Percentiles rank a stretch among this genome's conserved stretches.
phyloP scores from a whole-genome alignment of 2,888 invertebrate species.

The Polyommatus iphigenia region DNA sequence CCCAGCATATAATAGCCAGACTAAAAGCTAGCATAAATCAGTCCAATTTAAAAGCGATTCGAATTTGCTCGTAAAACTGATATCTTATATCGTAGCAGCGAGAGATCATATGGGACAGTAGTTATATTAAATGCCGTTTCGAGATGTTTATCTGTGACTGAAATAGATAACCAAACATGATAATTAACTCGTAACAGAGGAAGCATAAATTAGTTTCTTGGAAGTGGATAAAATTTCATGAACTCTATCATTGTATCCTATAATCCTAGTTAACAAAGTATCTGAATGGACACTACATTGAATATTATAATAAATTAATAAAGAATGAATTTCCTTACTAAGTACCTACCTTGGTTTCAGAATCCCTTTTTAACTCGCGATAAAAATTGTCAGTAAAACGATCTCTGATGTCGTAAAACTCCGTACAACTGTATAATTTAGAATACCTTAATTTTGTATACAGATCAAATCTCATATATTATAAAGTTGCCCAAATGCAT shows the following conservation, averaged over 20 bases:
- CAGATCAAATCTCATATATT: not conserved
- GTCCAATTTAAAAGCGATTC: constrained; percentile 24
- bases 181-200: constrained; percentile 2
- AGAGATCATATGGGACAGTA: constrained; percentile 7
- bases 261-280: not conserved
- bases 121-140: constrained; percentile 14
- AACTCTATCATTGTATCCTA: not conserved
- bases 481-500: not conserved
- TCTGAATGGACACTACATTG: not conserved
- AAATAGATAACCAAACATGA: constrained; percentile 21
- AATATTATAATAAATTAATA: not conserved
- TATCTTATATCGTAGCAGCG: constrained; percentile 4
- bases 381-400: no score
- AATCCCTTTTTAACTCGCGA: no score
- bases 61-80: constrained; percentile 23
- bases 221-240: not conserved
- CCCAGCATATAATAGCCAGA: not conserved
- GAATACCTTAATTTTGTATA: not conserved
- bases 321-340: not conserved
- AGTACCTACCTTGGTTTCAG: no score
- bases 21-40: constrained; percentile 26
- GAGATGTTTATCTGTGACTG: constrained; percentile 6
- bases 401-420: not conserved
- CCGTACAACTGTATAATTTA: not conserved
- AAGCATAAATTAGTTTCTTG: not conserved